phyloP scores from a whole-genome alignment of 2,888 invertebrate species.

The Antheraea yamamai region DNA sequence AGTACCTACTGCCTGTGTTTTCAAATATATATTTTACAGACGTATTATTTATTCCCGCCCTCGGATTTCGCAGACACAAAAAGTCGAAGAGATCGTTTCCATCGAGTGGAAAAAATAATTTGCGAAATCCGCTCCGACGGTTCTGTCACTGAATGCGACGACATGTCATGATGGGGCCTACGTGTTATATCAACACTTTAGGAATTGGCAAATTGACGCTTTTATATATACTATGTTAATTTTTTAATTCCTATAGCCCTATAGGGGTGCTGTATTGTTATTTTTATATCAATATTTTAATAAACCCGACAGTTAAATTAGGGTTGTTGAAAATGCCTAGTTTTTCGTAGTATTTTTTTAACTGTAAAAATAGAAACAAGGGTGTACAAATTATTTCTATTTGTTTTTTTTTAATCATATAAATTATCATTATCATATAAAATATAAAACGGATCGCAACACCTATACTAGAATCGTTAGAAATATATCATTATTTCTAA shows the following conservation, averaged over 20 bases:
- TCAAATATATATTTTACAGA: not conserved
- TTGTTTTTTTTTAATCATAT: too few species aligned
- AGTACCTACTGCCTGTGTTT: not conserved
- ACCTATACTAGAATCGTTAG: too few species aligned
- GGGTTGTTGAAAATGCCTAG: too few species aligned
- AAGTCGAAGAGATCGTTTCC: conserved; percentile 40
- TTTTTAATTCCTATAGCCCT: not conserved
- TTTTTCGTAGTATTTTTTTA: too few species aligned
- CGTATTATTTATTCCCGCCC: conserved; percentile 18
- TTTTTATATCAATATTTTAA: not conserved
- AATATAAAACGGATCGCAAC: too few species aligned
- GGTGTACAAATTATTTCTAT: too few species aligned
- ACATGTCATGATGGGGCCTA: not conserved
- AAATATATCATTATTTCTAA: too few species aligned
- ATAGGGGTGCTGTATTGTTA: not conserved
- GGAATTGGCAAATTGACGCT: not conserved
- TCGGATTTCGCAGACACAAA: conserved; percentile 48
- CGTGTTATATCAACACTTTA: not conserved
- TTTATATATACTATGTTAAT: not conserved
- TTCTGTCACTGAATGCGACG: not conserved
- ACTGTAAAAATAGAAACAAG: too few species aligned
- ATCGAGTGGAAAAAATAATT: conserved; percentile 45
- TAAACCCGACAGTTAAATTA: too few species aligned
- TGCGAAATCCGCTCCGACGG: conserved; percentile 34
- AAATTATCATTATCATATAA: too few species aligned